Percentiles rank a stretch among this genome's conserved stretches.
Evolutionary conservation across 2,797 vertebrate genomes (phyloP).

Genomic region (Mastacembelus armatus): DNA sequence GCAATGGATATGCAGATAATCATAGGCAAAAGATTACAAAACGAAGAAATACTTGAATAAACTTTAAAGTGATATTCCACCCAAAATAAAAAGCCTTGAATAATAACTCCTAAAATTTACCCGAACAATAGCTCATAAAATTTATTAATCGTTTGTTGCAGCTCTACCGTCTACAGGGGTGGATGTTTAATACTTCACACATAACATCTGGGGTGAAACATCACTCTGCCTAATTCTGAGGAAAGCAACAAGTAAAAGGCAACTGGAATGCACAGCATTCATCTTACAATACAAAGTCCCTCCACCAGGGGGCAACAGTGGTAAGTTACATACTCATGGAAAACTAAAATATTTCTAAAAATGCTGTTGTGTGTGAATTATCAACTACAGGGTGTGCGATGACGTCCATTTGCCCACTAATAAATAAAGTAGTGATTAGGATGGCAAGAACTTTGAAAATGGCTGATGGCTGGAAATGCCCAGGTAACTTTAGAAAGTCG

Average conservation of each 20-base stretch:
- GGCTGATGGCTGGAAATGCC: constrained; percentile 9
- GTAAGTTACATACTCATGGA: background rate
- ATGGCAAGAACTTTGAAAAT: background rate
- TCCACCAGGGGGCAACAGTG: constrained; percentile 60
- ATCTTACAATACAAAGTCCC: constrained; percentile 45
- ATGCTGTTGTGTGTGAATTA: background rate
- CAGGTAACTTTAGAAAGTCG: background rate
- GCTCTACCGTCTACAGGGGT: background rate
- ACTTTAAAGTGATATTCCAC: background rate
- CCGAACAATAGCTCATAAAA: too few relatives aligned
- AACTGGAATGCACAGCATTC: constrained; percentile 76
- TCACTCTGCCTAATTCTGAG: constrained; percentile 10
- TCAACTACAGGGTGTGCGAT: background rate
- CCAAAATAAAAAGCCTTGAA: background rate
- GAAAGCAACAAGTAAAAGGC: constrained; percentile 23
- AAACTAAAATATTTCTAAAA: constrained; percentile 5
- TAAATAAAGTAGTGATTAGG: constrained; percentile 23
- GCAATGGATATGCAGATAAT: constrained; percentile 14
- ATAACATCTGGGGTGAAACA: constrained; percentile 2
- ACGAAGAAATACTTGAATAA: constrained; percentile 4
- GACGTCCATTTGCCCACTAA: constrained; percentile 5
- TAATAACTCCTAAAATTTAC: background rate
- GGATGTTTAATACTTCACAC: constrained; percentile 2
- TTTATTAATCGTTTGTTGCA: background rate
- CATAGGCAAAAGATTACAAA: constrained; percentile 22